Conservation (phyloP, 1,140 invertebrate species). For the Cheumatopsyche charites region DNA sequence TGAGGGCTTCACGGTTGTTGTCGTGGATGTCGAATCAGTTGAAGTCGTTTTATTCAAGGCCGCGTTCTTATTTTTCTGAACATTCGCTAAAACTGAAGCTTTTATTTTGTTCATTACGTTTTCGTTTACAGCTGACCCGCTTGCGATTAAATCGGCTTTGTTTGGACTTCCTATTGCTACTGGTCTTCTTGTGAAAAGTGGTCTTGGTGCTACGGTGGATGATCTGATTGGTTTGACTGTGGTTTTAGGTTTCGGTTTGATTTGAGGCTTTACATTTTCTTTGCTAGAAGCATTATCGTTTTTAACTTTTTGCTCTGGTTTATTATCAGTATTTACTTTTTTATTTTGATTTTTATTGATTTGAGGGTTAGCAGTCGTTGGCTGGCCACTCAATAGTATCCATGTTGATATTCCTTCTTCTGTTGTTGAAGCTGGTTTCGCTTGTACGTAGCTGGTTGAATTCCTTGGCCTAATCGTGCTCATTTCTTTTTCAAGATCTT, state of each 20-base stretch:
- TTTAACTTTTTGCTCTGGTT: conserved; percentile 49
- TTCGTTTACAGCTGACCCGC: conserved; percentile 61
- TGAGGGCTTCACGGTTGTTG: conserved; percentile 49
- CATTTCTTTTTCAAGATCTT: conserved; percentile 61
- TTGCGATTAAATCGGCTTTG: conserved; percentile 59
- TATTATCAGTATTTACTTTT: conserved; percentile 24
- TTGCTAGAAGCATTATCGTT: conserved; percentile 30
- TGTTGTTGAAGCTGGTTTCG: conserved; percentile 64
- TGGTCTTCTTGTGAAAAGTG: conserved; percentile 43
- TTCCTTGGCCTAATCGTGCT: conserved; percentile 45
- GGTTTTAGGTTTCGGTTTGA: conserved; percentile 53
- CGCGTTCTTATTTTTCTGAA: conserved; percentile 59
- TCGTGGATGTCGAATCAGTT: conserved; percentile 41
- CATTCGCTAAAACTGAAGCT: conserved; percentile 59
- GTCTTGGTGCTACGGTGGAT: conserved; percentile 31
- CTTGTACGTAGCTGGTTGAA: conserved; percentile 43
- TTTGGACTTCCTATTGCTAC: conserved; percentile 56
- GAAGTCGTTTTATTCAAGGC: conserved; percentile 50
- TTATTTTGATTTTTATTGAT: conserved; percentile 51
- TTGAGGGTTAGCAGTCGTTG: conserved; percentile 53
- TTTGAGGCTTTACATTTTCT: conserved; percentile 46
- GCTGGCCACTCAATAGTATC: conserved; percentile 70
- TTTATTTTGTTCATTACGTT: conserved; percentile 61
- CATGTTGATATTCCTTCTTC: conserved; percentile 75
- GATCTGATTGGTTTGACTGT: conserved; percentile 41